Conservation (phyloP, 2,888 invertebrate genomes). For the Brenthis daphne region DNA sequence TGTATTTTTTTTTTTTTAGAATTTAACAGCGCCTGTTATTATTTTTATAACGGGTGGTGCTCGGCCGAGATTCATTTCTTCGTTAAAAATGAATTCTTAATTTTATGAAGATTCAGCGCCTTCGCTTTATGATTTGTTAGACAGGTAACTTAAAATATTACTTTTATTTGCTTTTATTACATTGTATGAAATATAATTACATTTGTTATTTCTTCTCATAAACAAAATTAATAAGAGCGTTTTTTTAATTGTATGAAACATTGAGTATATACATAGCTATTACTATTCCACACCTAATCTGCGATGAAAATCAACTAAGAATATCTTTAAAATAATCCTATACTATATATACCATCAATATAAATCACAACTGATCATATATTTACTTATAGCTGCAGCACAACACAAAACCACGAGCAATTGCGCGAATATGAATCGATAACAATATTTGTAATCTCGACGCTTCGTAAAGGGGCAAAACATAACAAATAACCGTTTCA, state of each 20-base stretch:
- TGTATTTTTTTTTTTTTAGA: conserved; percentile 72
- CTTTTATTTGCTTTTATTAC: conserved; percentile 29
- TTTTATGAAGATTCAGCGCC: conserved; percentile 75
- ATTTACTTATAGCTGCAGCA: conserved; percentile 12
- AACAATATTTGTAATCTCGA: conserved; percentile 62
- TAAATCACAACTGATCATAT: background rate
- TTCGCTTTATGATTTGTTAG: conserved; percentile 62
- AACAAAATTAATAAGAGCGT: no score
- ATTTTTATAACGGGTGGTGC: conserved; percentile 66
- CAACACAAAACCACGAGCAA: conserved; percentile 56
- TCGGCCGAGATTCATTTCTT: conserved; percentile 70
- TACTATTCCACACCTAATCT: no score
- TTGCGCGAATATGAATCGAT: conserved; percentile 60
- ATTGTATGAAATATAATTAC: conserved; percentile 2
- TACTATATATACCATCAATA: background rate
- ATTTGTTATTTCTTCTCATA: background rate
- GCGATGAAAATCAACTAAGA: no score
- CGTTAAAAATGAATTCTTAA: conserved; percentile 78
- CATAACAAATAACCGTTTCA: conserved; percentile 82
- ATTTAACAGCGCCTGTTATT: conserved; percentile 72
- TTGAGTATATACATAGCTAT: no score
- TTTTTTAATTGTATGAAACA: no score
- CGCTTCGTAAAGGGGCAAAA: conserved; percentile 73
- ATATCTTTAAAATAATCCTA: background rate
- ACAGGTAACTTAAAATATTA: conserved; percentile 31